Percentiles rank a stretch among this genome's conserved stretches.
These are phyloP conservation scores for Cynopterus brachyotis DNA, from an alignment of 2,113 vertebrate genomes.

Conservation along the genomic window DNA sequence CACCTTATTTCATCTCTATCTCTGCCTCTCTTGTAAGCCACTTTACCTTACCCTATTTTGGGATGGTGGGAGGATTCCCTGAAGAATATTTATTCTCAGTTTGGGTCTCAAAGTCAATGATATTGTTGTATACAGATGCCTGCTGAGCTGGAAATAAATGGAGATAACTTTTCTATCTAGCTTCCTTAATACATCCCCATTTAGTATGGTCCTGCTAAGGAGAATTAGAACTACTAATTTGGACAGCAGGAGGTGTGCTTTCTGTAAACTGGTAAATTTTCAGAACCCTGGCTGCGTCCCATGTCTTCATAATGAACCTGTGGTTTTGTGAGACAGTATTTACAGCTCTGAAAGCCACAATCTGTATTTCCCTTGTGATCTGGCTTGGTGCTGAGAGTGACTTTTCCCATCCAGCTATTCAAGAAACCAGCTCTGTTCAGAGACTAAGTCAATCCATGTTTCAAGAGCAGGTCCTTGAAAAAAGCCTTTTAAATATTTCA, in stretches of 20 bases:
- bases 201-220: neutral
- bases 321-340: neutral
- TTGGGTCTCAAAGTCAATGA: neutral
- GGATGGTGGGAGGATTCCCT: neutral
- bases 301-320: neutral
- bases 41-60: neutral
- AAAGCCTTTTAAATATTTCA: neutral
- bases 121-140: neutral
- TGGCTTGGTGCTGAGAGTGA: neutral
- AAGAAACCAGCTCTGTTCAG: neutral
- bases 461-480: neutral
- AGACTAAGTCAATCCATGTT: neutral
- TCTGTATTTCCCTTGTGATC: neutral
- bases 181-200: neutral
- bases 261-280: constrained; percentile 13
- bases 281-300: neutral
- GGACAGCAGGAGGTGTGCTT: neutral
- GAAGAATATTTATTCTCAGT: neutral
- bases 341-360: neutral
- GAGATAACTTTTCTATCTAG: neutral
- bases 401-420: neutral
- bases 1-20: neutral
- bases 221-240: constrained; percentile 20
- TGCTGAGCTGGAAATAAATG: neutral
- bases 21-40: neutral